These are phyloP conservation scores for Beris morrisii DNA, from an alignment of 2,888 invertebrate genomes.

Conservation along the genomic window DNA sequence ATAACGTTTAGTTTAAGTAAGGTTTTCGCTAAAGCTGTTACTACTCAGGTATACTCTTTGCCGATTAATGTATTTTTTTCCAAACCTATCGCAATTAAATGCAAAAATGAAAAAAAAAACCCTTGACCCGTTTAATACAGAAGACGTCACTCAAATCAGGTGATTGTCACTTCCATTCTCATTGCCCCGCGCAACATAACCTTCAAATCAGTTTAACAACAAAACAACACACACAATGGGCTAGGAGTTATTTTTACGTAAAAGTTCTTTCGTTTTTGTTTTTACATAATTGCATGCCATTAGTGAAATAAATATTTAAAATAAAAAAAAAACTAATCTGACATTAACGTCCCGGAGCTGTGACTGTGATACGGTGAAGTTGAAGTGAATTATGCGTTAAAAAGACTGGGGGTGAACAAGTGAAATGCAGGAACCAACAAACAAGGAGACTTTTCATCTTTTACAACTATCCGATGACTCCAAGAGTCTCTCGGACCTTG, in stretches of 20 bases:
- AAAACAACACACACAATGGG: conserved; percentile 5
- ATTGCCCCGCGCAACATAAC: conserved; percentile 8
- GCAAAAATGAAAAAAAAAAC: too few relatives aligned
- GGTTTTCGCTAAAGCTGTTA: too few relatives aligned
- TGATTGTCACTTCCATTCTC: conserved; percentile 1
- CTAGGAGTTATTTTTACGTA: conserved; percentile 19
- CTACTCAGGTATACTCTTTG: too few relatives aligned
- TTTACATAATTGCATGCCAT: conserved; percentile 17
- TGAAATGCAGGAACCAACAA: conserved; percentile 40
- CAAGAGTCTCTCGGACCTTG: conserved; percentile 48
- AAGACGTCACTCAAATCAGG: conserved; percentile 10
- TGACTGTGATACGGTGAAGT: conserved; percentile 24
- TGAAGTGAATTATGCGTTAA: conserved; percentile 6
- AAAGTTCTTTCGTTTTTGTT: not conserved
- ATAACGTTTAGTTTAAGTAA: too few relatives aligned
- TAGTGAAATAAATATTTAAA: not conserved
- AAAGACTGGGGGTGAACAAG: not conserved
- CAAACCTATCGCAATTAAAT: too few relatives aligned
- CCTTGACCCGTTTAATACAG: not conserved
- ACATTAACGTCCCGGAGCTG: too few relatives aligned
- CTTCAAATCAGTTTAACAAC: conserved; percentile 20
- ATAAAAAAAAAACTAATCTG: not conserved
- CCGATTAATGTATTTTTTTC: too few relatives aligned
- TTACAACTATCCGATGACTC: conserved; percentile 65
- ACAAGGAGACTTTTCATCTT: conserved; percentile 67